These are phyloP conservation scores for Sipha maydis DNA, from an alignment of 2,888 invertebrate genomes.

Conservation along the genomic window DNA sequence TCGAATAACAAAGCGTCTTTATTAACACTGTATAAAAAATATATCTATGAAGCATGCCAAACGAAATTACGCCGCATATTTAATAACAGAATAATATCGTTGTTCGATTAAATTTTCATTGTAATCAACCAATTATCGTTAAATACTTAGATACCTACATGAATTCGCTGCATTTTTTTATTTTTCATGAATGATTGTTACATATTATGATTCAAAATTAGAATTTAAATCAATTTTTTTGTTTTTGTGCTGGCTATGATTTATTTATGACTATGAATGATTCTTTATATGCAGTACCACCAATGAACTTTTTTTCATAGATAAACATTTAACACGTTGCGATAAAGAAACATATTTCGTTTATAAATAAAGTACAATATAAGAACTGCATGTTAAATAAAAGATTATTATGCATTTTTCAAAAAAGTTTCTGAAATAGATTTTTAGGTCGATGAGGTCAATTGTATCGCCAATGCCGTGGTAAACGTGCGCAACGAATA, in stretches of 20 bases:
- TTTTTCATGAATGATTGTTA: background rate
- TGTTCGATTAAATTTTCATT: background rate
- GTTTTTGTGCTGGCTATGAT: background rate
- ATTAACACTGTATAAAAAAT: conserved; percentile 31
- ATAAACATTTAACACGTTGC: background rate
- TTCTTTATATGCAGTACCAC: background rate
- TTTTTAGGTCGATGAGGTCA: background rate
- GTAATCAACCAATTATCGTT: background rate
- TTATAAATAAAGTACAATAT: background rate
- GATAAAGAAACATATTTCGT: background rate
- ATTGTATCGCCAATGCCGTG: background rate
- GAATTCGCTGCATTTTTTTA: background rate
- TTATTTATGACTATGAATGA: background rate
- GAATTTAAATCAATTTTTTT: background rate
- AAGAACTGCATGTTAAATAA: background rate
- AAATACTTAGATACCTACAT: background rate
- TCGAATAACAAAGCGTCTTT: conserved; percentile 17
- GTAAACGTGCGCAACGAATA: background rate
- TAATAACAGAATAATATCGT: background rate
- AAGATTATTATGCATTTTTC: background rate
- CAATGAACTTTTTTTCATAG: background rate
- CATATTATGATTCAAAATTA: background rate
- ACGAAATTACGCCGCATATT: background rate
- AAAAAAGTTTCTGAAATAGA: background rate
- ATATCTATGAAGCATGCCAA: background rate